Conservation (phyloP, 1,140 invertebrate genomes). For the Tetramorium simillimum region DNA sequence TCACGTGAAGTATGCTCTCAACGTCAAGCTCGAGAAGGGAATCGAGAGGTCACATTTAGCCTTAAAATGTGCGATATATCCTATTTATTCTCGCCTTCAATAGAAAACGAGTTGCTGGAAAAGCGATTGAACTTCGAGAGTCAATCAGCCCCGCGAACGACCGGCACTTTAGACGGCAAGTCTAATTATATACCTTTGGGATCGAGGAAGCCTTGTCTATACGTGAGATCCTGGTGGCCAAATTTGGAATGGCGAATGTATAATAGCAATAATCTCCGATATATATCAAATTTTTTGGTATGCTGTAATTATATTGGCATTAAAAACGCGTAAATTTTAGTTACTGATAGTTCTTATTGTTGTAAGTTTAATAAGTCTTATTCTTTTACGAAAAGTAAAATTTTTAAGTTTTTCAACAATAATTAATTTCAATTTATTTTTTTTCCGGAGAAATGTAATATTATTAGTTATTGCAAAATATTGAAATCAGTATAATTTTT, state of each 20-base stretch:
- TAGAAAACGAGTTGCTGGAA: conserved; percentile 70
- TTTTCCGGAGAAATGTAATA: no score
- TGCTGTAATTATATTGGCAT: conserved; percentile 29
- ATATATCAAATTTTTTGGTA: conserved; percentile 79
- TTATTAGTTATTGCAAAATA: background rate
- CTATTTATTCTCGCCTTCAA: background rate
- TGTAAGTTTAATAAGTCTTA: background rate
- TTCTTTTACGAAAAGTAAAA: background rate
- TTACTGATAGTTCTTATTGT: background rate
- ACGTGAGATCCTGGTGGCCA: conserved; percentile 83
- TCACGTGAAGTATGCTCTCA: background rate
- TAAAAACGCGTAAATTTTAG: background rate
- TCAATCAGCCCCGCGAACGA: conserved; percentile 73
- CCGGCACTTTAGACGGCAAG: conserved; percentile 76
- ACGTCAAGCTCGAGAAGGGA: background rate
- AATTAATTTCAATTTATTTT: no score
- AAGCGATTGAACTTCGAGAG: conserved; percentile 75
- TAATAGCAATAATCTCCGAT: conserved; percentile 79
- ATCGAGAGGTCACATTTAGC: background rate
- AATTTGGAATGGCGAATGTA: conserved; percentile 81
- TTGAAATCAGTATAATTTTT: background rate
- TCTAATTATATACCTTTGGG: conserved; percentile 81
- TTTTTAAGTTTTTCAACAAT: background rate
- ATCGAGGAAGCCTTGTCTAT: conserved; percentile 81
- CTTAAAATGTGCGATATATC: background rate